Evolutionary conservation across 2,797 vertebrate species (phyloP).

Genomic region (Hybognathus amarus): DNA sequence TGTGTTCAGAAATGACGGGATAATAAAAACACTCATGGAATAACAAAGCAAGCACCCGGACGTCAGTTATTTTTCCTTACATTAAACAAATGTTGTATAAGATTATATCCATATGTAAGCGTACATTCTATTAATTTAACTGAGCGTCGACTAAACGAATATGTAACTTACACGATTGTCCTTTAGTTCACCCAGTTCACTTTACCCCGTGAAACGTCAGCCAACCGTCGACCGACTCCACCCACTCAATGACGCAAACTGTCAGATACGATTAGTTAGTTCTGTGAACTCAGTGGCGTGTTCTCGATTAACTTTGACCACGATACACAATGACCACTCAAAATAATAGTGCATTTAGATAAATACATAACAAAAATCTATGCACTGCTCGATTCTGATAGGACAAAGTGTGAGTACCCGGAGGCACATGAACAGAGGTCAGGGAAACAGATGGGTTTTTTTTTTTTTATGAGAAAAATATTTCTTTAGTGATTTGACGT

Average conservation of each 20-base stretch:
- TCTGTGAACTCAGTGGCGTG: neutral
- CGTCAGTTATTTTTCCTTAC: neutral
- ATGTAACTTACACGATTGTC: neutral
- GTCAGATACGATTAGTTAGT: neutral
- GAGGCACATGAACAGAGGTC: slow-evolving; percentile 51
- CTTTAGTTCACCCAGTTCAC: slow-evolving; percentile 24
- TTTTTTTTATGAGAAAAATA: neutral
- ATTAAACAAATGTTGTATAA: neutral
- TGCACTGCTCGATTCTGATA: slow-evolving; percentile 46
- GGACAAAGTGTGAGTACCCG: slow-evolving; percentile 48
- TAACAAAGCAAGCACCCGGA: slow-evolving; percentile 17
- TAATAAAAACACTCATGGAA: neutral
- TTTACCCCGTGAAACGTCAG: neutral
- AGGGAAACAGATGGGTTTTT: neutral
- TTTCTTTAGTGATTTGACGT: neutral
- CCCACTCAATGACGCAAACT: slow-evolving; percentile 37
- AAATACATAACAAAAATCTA: neutral
- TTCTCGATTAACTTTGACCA: neutral
- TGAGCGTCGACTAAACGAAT: neutral
- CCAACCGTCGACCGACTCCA: slow-evolving; percentile 35
- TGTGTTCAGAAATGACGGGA: neutral
- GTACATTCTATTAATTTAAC: neutral
- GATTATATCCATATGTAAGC: too few species aligned
- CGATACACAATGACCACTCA: too few species aligned
- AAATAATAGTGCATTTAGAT: neutral